Evolutionary conservation across 2,113 vertebrate genomes (phyloP), one percentile per base, ranked within the genome.

Genomic region (Ascaphus truei): DNA sequence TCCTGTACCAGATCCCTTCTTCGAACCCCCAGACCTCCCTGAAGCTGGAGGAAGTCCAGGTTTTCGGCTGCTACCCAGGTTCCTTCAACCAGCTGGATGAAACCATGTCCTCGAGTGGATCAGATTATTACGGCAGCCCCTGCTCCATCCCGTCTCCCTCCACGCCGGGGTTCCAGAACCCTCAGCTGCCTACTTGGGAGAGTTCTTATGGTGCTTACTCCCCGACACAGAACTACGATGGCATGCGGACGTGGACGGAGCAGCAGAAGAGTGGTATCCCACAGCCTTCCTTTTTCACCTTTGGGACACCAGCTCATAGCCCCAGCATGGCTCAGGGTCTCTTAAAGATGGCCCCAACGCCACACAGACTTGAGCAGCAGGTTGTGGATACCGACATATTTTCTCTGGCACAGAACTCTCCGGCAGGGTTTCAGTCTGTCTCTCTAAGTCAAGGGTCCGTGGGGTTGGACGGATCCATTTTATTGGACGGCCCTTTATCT

Each of bases 21-120:
- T 65, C 72, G 77, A 79, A 16, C 20, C 80, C 36, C 11, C 83
- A 43, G 20, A 85, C 15, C 27, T 83, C 9, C 0, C 92, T 95
- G 82, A 95, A 91, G 65, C 80, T 95, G 25, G 95, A 98, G 20
- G 94, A 98, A 72, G 88, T 95, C 68, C 94, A 97, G 80, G 92
- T 96, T 41, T 98, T 92, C 0, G 89, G 96, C 68, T 98, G 95
- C 81, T 98, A 95, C 27, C 92, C 96, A 0, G 94, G 94, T 7
- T 11, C 91, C 0, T 91, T 96, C 50, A 85, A 72, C 60, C 86
- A 91, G 1, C 81, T 88, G 0, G 95, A 97, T 0, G 96, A 96
- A 80, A 90, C 89, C 2, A 69, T 90, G 72, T 95, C 93, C 11
- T 95, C 93, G 10, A 87, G 89, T 0, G 93, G 92, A 63, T 96